These are phyloP conservation scores for Urosaurus nigricauda DNA, from an alignment of 2,797 vertebrate species.

Conservation along the genomic window DNA sequence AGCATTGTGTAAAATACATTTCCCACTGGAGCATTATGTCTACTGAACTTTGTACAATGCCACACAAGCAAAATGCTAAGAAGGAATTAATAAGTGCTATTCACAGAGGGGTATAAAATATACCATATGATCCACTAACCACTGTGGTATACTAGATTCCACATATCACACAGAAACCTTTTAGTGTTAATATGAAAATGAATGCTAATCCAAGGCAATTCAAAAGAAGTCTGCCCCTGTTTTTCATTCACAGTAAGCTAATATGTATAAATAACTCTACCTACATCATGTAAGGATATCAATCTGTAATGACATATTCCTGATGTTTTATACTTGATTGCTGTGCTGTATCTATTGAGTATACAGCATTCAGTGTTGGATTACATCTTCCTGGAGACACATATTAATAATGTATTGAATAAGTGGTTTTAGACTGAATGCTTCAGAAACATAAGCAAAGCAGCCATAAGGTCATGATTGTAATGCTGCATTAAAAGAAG, in stretches of 20 bases:
- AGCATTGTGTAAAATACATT: not conserved
- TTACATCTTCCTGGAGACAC: constrained; percentile 51
- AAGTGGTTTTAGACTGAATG: constrained; percentile 65
- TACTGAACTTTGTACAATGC: not conserved
- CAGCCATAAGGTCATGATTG: constrained; percentile 52
- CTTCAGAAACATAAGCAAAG: constrained; percentile 47
- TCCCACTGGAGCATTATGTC: not conserved
- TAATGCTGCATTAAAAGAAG: constrained; percentile 31
- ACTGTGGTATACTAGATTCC: not conserved
- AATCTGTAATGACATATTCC: constrained; percentile 7
- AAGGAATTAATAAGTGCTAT: not conserved
- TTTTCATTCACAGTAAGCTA: constrained; percentile 19
- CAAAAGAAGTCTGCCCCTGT: not conserved
- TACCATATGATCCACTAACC: not conserved
- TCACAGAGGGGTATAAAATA: not conserved
- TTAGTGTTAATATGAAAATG: not conserved
- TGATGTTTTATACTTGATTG: constrained; percentile 37
- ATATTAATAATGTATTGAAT: constrained; percentile 66
- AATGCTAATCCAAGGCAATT: not conserved
- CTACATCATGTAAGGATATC: constrained; percentile 27
- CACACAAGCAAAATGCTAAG: not conserved
- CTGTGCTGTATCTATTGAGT: constrained; percentile 26
- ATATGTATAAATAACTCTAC: constrained; percentile 48
- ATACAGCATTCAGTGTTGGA: constrained; percentile 22
- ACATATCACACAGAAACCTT: not conserved